Base-by-base conservation (phyloP, 2,113 vertebrate species). In the Pterocles orientalis region DNA sequence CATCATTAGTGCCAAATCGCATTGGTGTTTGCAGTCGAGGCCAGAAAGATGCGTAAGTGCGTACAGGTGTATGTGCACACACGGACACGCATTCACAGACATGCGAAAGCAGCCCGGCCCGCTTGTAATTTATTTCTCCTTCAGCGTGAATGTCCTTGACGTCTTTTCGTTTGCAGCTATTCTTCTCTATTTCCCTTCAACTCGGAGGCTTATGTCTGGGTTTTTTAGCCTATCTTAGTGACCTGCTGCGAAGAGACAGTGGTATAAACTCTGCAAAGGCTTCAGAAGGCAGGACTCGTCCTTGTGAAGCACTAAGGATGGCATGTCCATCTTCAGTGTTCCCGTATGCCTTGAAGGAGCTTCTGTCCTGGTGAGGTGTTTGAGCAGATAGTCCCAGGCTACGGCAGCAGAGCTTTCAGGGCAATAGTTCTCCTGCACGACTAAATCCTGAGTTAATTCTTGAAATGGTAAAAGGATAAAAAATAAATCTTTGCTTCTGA, bases 31-130 rank as follows among this genome's bases (percentile, higher is more conserved):
- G 70, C 65, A 82, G 39, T 34, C 21, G 11, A 54, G 73, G 60
- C 41, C 50, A 31, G 73, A 43, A 39, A 8, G 39, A 18, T 60
- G 3, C 2, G 0, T 16, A 29, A 29, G 36, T 43, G 45, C 36
- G 2, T 6, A 3, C 1, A 0, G 4, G 25, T 36, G 0, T 31
- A 8, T 13, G 33, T 72, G 26, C n/a, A 18, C 36, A 26, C 18
- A 2, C 2, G 3, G 8, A 18, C 20, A 3, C 18, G 10, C 19
- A 7, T 64, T 50, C 13, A 9, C 31, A 48, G 31, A 41, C 33
- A 31, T 0, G 10, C 5, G 21, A 6, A 70, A 54, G 39, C 31
- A 58, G 24, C 48, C 26, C 34, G 29, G 6, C 12, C 11, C 31
- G 9, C 65, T 82, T 86, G 33, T 23, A 47, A 2, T 53, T 64